phyloP scores from a whole-genome alignment of 2,797 vertebrate species.

The Pangasius krempfi region DNA sequence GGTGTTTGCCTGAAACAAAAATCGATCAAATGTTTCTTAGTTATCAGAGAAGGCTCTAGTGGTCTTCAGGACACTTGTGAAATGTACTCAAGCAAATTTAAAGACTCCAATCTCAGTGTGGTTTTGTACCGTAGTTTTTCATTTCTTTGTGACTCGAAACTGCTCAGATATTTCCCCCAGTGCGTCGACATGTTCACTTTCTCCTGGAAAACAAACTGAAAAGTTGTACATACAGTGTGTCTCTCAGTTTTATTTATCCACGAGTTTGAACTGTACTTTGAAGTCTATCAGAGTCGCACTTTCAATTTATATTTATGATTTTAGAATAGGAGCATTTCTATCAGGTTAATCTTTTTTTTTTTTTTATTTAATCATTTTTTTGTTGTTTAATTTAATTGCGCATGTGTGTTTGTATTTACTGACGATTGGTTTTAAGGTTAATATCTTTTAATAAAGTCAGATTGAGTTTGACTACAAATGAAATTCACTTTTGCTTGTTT shows the following conservation, averaged over 20 bases:
- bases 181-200: constrained; percentile 11
- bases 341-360: constrained; percentile 78
- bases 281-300: constrained; percentile 78
- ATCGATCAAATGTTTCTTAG: constrained; percentile 10
- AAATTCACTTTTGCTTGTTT: neutral
- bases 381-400: constrained; percentile 84
- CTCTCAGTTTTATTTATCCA: constrained; percentile 78
- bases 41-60: neutral
- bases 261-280: constrained; percentile 77
- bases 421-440: constrained; percentile 72
- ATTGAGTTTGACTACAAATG: constrained; percentile 50
- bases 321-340: constrained; percentile 80
- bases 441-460: constrained; percentile 63
- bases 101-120: constrained; percentile 30
- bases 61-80: constrained; percentile 12
- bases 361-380: constrained; percentile 37
- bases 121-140: constrained; percentile 58
- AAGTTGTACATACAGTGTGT: constrained; percentile 68
- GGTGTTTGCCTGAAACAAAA: neutral
- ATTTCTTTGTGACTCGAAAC: constrained; percentile 57
- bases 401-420: constrained; percentile 80
- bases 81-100: constrained; percentile 10
- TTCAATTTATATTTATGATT: constrained; percentile 84
- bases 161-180: constrained; percentile 2
- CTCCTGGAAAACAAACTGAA: constrained; percentile 53